These are phyloP conservation scores for Archips crataeganus DNA, from an alignment of 2,888 invertebrate species.

Conservation along the genomic window DNA sequence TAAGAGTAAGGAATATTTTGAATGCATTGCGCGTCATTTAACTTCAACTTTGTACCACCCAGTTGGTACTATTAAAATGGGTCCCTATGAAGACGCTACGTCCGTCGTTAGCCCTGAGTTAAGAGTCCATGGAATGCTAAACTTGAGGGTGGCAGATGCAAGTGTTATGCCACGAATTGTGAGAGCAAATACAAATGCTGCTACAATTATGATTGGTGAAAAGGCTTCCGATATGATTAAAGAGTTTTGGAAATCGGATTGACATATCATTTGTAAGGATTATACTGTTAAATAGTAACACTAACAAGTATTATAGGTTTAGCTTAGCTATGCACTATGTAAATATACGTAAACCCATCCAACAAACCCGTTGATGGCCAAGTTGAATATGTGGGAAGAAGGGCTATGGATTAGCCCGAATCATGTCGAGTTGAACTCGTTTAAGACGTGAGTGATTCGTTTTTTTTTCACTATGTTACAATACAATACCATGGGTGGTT, in stretches of 20 bases:
- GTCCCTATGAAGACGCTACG: constrained; percentile 82
- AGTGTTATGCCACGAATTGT: constrained; percentile 91
- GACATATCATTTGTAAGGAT: neutral
- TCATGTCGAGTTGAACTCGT: too few relatives aligned
- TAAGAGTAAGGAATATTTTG: constrained; percentile 87
- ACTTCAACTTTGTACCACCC: constrained; percentile 90
- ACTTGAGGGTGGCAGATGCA: constrained; percentile 89
- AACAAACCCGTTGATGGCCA: too few relatives aligned
- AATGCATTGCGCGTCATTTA: constrained; percentile 87
- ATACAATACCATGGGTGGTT: too few relatives aligned
- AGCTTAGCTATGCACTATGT: too few relatives aligned
- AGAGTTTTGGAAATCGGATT: constrained; percentile 54
- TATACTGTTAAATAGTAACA: too few relatives aligned
- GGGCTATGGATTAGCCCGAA: too few relatives aligned
- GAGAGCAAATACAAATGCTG: constrained; percentile 91
- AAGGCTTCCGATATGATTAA: constrained; percentile 90
- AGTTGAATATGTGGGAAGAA: too few relatives aligned
- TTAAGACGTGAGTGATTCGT: too few relatives aligned
- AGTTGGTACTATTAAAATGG: constrained; percentile 90
- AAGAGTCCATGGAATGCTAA: constrained; percentile 86
- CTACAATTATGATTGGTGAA: constrained; percentile 92
- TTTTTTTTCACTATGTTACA: too few relatives aligned
- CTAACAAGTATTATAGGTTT: too few relatives aligned
- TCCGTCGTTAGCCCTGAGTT: constrained; percentile 88
- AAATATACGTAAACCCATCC: too few relatives aligned